Conservation (phyloP, 2,888 invertebrate species). For the Lithodes maja region DNA sequence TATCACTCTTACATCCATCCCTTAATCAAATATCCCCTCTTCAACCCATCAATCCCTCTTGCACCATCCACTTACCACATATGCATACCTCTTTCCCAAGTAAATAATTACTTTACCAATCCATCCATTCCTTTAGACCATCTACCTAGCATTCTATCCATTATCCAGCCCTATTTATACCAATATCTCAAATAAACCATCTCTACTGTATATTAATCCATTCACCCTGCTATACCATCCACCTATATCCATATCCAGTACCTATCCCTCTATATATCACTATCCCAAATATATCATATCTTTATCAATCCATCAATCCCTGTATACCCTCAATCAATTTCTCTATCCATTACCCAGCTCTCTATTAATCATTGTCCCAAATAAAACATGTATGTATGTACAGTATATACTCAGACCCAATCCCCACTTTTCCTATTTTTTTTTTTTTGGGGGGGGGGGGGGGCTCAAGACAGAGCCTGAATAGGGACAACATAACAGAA, state of each 20-base stretch:
- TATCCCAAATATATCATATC: background rate
- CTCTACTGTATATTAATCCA: background rate
- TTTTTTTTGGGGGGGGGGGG: no score
- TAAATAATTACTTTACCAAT: background rate
- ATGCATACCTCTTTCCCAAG: no score
- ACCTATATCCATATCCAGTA: background rate
- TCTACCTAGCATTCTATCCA: background rate
- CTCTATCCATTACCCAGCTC: no score
- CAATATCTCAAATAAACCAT: background rate
- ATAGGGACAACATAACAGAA: no score
- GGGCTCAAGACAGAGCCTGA: no score
- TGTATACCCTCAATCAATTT: no score
- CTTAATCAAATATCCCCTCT: background rate
- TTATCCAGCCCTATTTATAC: background rate
- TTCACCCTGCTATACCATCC: background rate
- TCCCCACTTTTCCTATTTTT: no score
- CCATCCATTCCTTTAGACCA: background rate
- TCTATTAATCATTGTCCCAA: no score
- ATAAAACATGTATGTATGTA: no score
- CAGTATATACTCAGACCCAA: no score
- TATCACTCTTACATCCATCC: background rate
- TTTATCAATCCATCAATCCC: background rate
- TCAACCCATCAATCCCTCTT: background rate
- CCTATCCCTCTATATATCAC: background rate
- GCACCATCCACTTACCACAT: no score